Base-by-base conservation (phyloP, 2,113 vertebrate genomes). In the Gallinago undulata region DNA sequence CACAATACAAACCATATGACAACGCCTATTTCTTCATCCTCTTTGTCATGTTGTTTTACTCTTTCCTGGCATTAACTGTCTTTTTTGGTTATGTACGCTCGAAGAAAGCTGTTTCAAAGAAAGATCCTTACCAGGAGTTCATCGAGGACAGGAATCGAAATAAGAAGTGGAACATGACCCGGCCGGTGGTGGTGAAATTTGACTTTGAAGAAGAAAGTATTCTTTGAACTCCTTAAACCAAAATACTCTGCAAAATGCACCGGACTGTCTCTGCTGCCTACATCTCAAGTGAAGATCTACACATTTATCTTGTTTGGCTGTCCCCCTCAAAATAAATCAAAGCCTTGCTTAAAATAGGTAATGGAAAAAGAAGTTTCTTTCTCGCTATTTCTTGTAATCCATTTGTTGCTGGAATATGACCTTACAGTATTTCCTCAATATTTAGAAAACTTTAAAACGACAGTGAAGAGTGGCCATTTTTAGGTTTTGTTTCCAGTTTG, bases 41-140 rank as follows among this genome's bases (percentile, higher is more conserved):
- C 87, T 98, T 99, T 97, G 99, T 99, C 94, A 98, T 99, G 98
- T 96, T 99, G 89, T 99, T 99, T 98, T 99, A 99, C 96, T 98
- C 98, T 96, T 98, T 99, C 96, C 97, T 99, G 92, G 98, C 98
- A 33, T 96, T 98, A 91, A 98, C 98, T 86, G 98, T 99, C 96
- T 98, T 99, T 94, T 98, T 97, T 91, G 98, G 98, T 97, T 99
- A 98, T 93, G 98, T 98, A 85, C 98, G 98, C 89, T 97, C 98
- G 48, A 96, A 98, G 96, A 97, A 98, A 92, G 97, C 97, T 13
- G 96, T 98, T 96, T 98, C 97, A 93, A 98, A 99, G 97, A 98
- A 98, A 97, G 98, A 99, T 98, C 98, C 98, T 93, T 98, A 98
- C 87, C 96, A 98, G 90, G 98, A 99, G 97, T 98, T 98, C 96